Percentiles rank a stretch among this genome's conserved stretches.
Evolutionary conservation across 2,797 vertebrate genomes (phyloP).

Genomic region (Scyliorhinus canicula): DNA sequence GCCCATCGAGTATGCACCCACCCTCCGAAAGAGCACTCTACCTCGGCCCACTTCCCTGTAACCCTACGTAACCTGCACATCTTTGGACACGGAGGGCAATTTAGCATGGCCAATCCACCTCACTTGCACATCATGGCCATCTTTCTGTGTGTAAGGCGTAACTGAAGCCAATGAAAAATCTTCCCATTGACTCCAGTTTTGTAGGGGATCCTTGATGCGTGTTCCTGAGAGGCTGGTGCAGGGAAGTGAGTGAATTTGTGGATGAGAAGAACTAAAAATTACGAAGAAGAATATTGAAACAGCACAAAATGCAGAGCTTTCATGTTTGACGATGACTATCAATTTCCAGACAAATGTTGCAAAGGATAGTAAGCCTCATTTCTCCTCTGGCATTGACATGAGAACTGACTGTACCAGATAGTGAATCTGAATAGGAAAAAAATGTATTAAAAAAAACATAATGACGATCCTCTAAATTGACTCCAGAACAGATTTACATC

Average conservation of each 20-base stretch:
- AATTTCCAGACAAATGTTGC: background rate
- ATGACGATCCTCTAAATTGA: background rate
- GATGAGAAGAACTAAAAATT: too few species aligned
- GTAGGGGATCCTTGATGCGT: background rate
- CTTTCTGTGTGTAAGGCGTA: background rate
- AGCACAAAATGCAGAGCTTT: too few species aligned
- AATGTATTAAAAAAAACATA: background rate
- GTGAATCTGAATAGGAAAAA: background rate
- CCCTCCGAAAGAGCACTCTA: too few species aligned
- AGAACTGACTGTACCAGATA: background rate
- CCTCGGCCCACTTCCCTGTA: too few species aligned
- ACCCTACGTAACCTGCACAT: too few species aligned
- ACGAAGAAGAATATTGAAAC: too few species aligned
- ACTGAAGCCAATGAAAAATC: background rate
- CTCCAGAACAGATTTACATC: background rate
- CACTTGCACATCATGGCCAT: background rate
- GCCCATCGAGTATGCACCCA: too few species aligned
- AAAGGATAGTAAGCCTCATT: background rate
- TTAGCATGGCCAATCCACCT: too few species aligned
- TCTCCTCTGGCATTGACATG: background rate
- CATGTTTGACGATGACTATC: too few species aligned
- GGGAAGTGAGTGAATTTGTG: too few species aligned
- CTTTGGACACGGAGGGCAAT: too few species aligned
- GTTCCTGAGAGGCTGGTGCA: too few species aligned
- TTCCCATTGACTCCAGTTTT: background rate